These are phyloP conservation scores for Hypomecis punctinalis DNA, from an alignment of 2,888 invertebrate genomes.

Conservation along the genomic window DNA sequence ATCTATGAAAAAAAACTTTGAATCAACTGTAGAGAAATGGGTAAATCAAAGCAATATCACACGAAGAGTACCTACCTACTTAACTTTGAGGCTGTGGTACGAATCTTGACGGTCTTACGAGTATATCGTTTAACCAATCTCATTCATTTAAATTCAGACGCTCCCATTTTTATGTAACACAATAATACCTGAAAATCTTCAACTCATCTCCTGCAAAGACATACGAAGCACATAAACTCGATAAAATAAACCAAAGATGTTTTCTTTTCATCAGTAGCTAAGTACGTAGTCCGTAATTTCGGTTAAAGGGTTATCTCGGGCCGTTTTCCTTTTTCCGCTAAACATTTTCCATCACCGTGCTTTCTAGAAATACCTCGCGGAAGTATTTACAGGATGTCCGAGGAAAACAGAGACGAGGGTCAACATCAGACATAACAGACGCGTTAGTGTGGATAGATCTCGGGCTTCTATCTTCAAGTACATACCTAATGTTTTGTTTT, in stretches of 20 bases:
- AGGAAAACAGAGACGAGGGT: conserved; percentile 25
- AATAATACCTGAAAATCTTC: too few relatives aligned
- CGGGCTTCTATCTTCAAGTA: conserved; percentile 16
- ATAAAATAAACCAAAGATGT: not conserved
- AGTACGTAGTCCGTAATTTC: not conserved
- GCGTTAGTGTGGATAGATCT: conserved; percentile 31
- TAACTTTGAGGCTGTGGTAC: too few relatives aligned
- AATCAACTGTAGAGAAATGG: too few relatives aligned
- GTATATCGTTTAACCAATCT: too few relatives aligned
- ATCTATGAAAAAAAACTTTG: too few relatives aligned
- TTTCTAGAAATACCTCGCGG: conserved; percentile 5
- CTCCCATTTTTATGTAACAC: too few relatives aligned
- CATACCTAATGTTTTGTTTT: conserved; percentile 27
- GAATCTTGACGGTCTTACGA: too few relatives aligned
- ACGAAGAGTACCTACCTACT: too few relatives aligned
- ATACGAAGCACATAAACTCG: too few relatives aligned
- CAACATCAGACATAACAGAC: conserved; percentile 24
- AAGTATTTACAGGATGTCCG: conserved; percentile 31
- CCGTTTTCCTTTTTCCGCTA: conserved; percentile 9
- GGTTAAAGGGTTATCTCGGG: not conserved
- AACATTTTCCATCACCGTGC: conserved; percentile 7
- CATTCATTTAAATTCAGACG: too few relatives aligned
- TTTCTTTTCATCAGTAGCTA: not conserved
- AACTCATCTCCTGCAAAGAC: too few relatives aligned
- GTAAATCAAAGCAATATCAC: too few relatives aligned